phyloP scores from a whole-genome alignment of 2,113 vertebrate species.

The Elaphurus davidianus region DNA sequence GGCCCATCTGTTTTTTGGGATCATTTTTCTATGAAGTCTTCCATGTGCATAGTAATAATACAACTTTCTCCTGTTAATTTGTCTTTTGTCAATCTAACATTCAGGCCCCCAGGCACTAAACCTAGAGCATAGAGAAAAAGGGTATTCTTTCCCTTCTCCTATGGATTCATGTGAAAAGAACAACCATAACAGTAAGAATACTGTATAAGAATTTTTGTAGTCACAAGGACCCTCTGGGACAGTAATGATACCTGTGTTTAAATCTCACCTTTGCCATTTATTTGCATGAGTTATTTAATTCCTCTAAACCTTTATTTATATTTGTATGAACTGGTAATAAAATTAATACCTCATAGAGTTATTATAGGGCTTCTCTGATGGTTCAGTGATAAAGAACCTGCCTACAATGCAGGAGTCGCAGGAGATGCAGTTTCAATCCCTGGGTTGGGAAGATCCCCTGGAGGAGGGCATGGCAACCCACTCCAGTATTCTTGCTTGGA shows the following conservation, averaged over 20 bases:
- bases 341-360: neutral
- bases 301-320: neutral
- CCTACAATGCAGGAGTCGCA: neutral
- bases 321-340: neutral
- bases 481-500: neutral
- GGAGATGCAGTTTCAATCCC: neutral
- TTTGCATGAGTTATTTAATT: neutral
- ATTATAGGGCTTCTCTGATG: neutral
- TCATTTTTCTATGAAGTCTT: neutral
- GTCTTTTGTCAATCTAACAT: neutral
- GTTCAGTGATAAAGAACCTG: neutral
- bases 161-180: neutral
- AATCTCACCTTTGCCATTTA: neutral
- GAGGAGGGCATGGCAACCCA: neutral
- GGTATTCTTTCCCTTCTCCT: neutral
- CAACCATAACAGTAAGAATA: neutral
- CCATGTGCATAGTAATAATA: neutral
- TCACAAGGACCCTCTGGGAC: neutral
- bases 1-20: neutral
- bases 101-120: neutral
- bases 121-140: neutral
- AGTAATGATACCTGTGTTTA: neutral
- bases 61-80: neutral
- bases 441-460: neutral
- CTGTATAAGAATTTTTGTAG: neutral